Base-by-base conservation (phyloP, 1,140 invertebrate species). In the Philaenus spumarius region DNA sequence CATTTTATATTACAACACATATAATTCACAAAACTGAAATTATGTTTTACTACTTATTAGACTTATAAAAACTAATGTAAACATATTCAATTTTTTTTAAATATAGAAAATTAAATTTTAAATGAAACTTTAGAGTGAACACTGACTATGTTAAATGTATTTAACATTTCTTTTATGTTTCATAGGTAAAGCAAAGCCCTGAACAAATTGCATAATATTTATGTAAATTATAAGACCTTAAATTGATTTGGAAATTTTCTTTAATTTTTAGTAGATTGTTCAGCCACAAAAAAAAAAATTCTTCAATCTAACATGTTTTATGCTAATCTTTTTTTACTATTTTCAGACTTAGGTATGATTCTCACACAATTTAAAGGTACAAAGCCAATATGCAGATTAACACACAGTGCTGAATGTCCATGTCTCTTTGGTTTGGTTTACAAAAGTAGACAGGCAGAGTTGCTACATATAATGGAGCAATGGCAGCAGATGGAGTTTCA, bases 401-500 rank as follows among this genome's bases (percentile, higher is more conserved):
- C 68, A 2, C 74, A 72, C 23, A 63, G 64, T 2, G 4, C 77
- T 0, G 76, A 75, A 46, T 82, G 80, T 58, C 68, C 77, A 17
- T 82, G 80, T 55, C 53, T 81, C n/a, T 72, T 78, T 50, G 75
- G 76, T 12, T 59, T 71, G 4, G 12, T 48, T 61, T 67, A 59
- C 53, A 20, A 54, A 58, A 12, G 64, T 61, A 52, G 47, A 40
- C 51, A 50, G 52, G 0, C 62, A 53, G 55, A 72, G 42, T 70
- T 69, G 60, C 64, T 62, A 42, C 37, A 73, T 42, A 71, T 73
- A 0, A 73, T 80, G 15, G 34, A 30, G 1, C 68, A 69, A 62
- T 81, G 68, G 71, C 75, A 73, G 45, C 55, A 67, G 34, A 19
- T 71, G 1, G 72, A 75, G 40, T 35, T 72, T 30, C 66, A 75